Percentiles rank a stretch among this genome's conserved stretches.
These are phyloP conservation scores for Zaprionus bogoriensis DNA, from an alignment of 2,888 invertebrate species.

Conservation along the genomic window DNA sequence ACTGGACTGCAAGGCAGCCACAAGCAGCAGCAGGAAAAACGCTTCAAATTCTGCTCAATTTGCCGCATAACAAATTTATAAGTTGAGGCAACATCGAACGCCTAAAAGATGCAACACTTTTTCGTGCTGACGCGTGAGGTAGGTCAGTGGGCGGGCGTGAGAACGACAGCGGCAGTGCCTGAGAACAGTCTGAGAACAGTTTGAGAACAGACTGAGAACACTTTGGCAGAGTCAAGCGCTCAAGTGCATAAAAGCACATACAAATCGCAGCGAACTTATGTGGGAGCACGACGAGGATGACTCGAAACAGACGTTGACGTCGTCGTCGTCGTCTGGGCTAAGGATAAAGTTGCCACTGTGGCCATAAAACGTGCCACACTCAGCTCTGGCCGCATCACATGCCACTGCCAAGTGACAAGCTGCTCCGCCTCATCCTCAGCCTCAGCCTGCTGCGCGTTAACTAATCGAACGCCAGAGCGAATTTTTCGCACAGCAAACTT, in stretches of 20 bases:
- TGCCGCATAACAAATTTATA: constrained; percentile 53
- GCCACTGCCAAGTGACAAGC: constrained; percentile 40
- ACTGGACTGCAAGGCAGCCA: constrained; percentile 12
- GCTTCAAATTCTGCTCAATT: constrained; percentile 54
- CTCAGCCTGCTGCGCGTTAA: constrained; percentile 59
- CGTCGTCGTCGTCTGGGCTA: constrained; percentile 30
- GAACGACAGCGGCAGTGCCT: not conserved
- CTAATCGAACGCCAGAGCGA: constrained; percentile 65
- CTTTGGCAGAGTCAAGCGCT: constrained; percentile 16
- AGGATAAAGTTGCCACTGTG: constrained; percentile 66
- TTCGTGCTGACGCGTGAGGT: constrained; percentile 32
- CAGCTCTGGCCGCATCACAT: constrained; percentile 42
- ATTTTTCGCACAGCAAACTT: constrained; percentile 30
- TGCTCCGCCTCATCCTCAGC: not conserved
- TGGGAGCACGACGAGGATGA: constrained; percentile 47
- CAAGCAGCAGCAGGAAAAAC: constrained; percentile 9
- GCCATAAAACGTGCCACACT: constrained; percentile 67
- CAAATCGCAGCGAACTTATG: constrained; percentile 68
- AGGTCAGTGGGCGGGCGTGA: not conserved
- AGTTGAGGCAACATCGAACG: constrained; percentile 20
- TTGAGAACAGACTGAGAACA: not conserved
- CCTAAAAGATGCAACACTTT: constrained; percentile 62
- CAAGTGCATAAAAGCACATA: constrained; percentile 55
- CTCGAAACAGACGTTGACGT: constrained; percentile 59
- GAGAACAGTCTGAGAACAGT: not conserved